A percentile compares a stretch with the other conserved stretches of the same genome.
phyloP scores from a whole-genome alignment of 2,797 vertebrate species.

The Acanthis flammea region DNA sequence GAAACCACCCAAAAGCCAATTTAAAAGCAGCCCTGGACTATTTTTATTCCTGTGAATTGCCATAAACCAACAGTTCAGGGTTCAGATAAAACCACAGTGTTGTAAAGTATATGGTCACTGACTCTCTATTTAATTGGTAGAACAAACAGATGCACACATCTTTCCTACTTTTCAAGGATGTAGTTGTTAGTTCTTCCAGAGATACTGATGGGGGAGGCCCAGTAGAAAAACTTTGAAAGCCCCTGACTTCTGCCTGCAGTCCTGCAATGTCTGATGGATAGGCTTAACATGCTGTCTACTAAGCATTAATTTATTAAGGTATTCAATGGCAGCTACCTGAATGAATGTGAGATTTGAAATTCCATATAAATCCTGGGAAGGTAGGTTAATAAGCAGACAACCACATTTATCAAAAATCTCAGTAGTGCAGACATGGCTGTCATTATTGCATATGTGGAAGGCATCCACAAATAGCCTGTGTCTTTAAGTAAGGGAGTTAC shows the following conservation, averaged over 20 bases:
- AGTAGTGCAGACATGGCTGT: background rate
- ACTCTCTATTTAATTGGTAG: background rate
- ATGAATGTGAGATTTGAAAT: background rate
- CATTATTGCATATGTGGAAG: background rate
- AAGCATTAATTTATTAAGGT: background rate
- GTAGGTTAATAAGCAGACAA: background rate
- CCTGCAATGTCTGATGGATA: background rate
- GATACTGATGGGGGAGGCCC: background rate
- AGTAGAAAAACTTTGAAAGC: background rate
- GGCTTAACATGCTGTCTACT: background rate
- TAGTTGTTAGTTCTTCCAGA: background rate
- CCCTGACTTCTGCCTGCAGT: background rate
- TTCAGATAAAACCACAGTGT: background rate
- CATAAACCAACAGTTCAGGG: background rate
- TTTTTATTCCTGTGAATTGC: background rate
- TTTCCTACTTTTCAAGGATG: background rate
- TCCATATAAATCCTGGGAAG: background rate
- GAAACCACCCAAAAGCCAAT: background rate
- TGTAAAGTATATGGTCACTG: background rate
- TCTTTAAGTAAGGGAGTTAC: background rate
- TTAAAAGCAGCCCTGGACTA: background rate
- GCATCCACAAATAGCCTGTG: background rate
- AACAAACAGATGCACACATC: background rate
- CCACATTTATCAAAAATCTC: background rate
- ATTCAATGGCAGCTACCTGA: background rate